Evolutionary conservation across 2,113 vertebrate genomes (phyloP), one percentile per base, ranked within the genome.

Genomic region (Piliocolobus tephrosceles): DNA sequence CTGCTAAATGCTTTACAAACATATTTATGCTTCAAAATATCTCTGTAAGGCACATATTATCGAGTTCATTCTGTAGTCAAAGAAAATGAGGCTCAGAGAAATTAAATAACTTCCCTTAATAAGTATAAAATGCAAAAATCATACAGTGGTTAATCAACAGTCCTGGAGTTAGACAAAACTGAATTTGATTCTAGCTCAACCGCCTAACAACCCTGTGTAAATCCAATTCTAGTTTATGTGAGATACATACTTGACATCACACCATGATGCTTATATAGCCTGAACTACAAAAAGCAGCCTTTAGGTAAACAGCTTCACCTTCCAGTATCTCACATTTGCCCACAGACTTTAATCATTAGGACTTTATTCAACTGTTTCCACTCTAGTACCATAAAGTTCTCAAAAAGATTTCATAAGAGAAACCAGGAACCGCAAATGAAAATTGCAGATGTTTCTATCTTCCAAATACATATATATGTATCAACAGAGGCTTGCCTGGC

Each of bases 41-140:
- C 73, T 90, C 35, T 89, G 32, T 25, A 82, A 47, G 72, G 66
- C 57, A 89, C 94, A 6, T 78, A 58, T 89, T 73, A 86, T 47
- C 35, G 86, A 94, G 79, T 73, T 92, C 81, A 96, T 73, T 93
- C 81, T 78, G 61, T 20, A 88, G 2, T 12, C n/a, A 22, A 95
- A 94, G 89, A 90, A 91, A 92, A 90, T 91, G 27, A 95, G 27
- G 61, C 78, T 84, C 32, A n/a, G 57, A 92, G 58, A 95, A 96
- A 91, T 61, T 47, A 66, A 92, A 8, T 61, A 96, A 94, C 30
- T 83, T 86, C 8, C 38, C n/a, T 90, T 90, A 89, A 32, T 43
- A 30, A 73, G 43, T 11, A 92, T 22, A 18, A 43, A 81, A 88
- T 47, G 3, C 16, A 92, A 93, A 64, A 96, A 72, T 16, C 73